Evolutionary conservation across 1,140 invertebrate genomes (phyloP).

Genomic region (Lepidurus couesii): DNA sequence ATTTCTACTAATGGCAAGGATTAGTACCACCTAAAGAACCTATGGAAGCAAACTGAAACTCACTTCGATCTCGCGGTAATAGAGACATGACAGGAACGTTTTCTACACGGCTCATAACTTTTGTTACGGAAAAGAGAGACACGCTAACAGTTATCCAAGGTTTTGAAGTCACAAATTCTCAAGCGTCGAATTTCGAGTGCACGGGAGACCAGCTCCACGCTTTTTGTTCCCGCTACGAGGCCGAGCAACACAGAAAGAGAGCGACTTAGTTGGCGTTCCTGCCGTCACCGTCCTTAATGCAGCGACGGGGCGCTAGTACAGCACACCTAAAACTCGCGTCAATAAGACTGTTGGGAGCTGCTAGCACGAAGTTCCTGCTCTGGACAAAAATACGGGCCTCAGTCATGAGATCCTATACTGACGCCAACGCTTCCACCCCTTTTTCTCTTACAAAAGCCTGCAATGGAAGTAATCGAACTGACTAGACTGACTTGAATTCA

Average conservation of each 20-base stretch:
- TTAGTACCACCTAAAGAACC: neutral
- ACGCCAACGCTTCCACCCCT: no score
- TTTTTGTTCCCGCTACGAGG: slow-evolving; percentile 15
- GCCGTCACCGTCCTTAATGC: neutral
- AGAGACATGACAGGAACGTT: neutral
- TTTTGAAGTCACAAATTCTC: neutral
- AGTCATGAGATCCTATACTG: neutral
- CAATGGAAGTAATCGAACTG: no score
- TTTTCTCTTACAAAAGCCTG: no score
- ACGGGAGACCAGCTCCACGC: slow-evolving; percentile 13
- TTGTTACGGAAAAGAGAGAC: neutral
- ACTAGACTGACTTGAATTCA: no score
- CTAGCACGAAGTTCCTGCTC: neutral
- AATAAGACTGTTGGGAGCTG: neutral
- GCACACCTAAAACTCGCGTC: neutral
- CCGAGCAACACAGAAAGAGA: neutral
- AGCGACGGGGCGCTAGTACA: neutral
- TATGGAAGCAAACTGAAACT: neutral
- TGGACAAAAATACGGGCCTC: neutral
- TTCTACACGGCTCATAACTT: slow-evolving; percentile 6
- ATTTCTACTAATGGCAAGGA: no score
- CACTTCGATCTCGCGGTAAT: slow-evolving; percentile 9
- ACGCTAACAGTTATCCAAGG: neutral
- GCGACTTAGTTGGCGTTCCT: neutral
- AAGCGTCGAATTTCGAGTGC: neutral